Base-by-base conservation (phyloP, 2,113 vertebrate genomes). In the Corvus cornix region DNA sequence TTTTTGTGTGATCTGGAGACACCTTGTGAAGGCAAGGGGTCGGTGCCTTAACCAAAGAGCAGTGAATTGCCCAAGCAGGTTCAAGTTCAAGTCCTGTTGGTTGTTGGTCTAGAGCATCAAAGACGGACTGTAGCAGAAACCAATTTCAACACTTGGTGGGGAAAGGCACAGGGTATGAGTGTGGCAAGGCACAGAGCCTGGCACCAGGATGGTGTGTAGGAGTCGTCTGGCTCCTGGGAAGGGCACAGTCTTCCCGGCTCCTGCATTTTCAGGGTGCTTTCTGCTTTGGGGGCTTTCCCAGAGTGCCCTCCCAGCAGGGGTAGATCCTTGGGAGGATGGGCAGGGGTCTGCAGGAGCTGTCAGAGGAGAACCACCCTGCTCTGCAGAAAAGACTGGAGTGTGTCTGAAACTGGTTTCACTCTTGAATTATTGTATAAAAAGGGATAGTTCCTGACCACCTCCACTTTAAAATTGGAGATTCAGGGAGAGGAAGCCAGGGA, bases 251-350 rank as follows among this genome's bases (percentile, higher is more conserved):
- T 63, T 70, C 69, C 52, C 0, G 0, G 23, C 39, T 72, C 55
- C 48, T 58, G 35, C 14, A 30, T 6, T 70, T 33, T 52, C 2
- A 0, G 1, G 4, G 31, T n/a, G 31, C 5, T 58, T n/a, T n/a
- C 21, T 2, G 2, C 21, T 73, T 4, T 5, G 4, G 17, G 41
- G n/a, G 8, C n/a, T 69, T 39, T n/a, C 24, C 5, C 19, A 19
- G n/a, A 1, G 5, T 33, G 15, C 13, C 20, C 33, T 44, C 31
- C 10, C 4, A 24, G 27, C 6, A 3, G 11, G 7, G 21, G 1
- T 2, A 16, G 19, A 27, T 48, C 51, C 30, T 19, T 2, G 0
- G 28, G 22, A 64, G 43, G 17, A 18, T 0, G 7, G n/a, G 27
- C 15, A 19, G 43, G 11, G 19, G 21, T 31, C 24, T 37, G 56